Evolutionary conservation across 2,797 vertebrate species (phyloP).

Genomic region (Petrocephalus sullivani): DNA sequence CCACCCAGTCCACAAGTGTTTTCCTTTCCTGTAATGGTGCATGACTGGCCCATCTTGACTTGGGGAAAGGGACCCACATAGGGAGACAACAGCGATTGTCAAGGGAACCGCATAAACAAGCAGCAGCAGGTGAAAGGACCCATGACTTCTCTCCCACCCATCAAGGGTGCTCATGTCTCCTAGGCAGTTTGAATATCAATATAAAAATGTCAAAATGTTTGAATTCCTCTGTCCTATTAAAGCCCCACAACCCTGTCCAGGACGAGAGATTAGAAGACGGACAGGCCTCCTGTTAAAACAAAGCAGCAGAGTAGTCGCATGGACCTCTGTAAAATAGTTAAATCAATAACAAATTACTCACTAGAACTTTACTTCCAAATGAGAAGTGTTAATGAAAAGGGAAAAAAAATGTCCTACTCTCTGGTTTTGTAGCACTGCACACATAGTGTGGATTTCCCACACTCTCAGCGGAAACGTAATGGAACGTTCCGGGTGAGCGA

Average conservation of each 20-base stretch:
- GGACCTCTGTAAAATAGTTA: neutral
- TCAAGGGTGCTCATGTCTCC: neutral
- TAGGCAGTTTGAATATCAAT: neutral
- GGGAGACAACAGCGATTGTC: constrained; percentile 43
- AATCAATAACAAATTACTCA: neutral
- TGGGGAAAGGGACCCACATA: constrained; percentile 53
- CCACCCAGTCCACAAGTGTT: constrained; percentile 54
- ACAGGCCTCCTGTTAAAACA: neutral
- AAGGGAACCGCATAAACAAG: constrained; percentile 62
- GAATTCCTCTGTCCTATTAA: neutral
- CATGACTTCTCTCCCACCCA: constrained; percentile 6
- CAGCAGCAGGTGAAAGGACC: constrained; percentile 36
- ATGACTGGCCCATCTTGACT: constrained; percentile 38
- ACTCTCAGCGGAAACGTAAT: constrained; percentile 50
- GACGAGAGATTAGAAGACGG: neutral
- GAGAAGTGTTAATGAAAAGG: constrained; percentile 28
- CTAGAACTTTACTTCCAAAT: constrained; percentile 38
- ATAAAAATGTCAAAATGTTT: neutral
- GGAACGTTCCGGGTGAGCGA: constrained; percentile 54
- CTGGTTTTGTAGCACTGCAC: neutral
- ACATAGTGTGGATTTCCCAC: neutral
- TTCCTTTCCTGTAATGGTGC: constrained; percentile 58
- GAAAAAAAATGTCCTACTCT: neutral
- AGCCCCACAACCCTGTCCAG: neutral
- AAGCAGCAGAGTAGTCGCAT: neutral